Evolutionary conservation across 2,888 invertebrate species (phyloP).

Genomic region (Rhingia rostrata): DNA sequence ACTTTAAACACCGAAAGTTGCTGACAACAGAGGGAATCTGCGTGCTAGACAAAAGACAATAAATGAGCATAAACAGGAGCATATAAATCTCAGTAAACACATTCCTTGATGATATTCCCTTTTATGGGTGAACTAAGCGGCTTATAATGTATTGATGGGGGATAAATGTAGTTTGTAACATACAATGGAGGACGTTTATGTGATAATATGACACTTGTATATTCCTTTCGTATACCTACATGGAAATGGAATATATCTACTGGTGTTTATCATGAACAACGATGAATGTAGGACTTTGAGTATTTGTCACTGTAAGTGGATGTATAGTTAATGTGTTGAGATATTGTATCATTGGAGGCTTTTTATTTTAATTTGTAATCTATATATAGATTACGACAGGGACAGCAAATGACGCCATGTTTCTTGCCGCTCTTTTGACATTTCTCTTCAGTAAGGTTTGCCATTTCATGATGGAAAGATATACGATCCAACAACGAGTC

Average conservation of each 20-base stretch:
- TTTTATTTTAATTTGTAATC: no score
- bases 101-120: conserved; percentile 42
- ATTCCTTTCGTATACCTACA: no score
- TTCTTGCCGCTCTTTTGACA: no score
- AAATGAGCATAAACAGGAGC: conserved; percentile 63
- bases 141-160: conserved; percentile 57
- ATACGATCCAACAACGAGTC: no score
- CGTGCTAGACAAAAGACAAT: conserved; percentile 67
- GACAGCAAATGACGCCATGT: no score
- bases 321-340: not conserved
- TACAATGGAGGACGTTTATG: conserved; percentile 6
- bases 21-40: conserved; percentile 65
- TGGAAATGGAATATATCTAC: no score
- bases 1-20: conserved; percentile 67
- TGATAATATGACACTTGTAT: not conserved
- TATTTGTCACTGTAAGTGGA: no score
- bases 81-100: conserved; percentile 64
- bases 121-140: conserved; percentile 59
- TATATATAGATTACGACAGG: no score
- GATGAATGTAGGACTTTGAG: no score
- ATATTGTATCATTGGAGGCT: not conserved
- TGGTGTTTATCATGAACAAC: no score
- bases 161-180: conserved; percentile 28
- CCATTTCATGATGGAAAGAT: no score
- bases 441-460: no score